Percentiles rank a stretch among this genome's conserved stretches.
Evolutionary conservation across 1,140 invertebrate genomes (phyloP).

Genomic region (Amphibalanus amphitrite): DNA sequence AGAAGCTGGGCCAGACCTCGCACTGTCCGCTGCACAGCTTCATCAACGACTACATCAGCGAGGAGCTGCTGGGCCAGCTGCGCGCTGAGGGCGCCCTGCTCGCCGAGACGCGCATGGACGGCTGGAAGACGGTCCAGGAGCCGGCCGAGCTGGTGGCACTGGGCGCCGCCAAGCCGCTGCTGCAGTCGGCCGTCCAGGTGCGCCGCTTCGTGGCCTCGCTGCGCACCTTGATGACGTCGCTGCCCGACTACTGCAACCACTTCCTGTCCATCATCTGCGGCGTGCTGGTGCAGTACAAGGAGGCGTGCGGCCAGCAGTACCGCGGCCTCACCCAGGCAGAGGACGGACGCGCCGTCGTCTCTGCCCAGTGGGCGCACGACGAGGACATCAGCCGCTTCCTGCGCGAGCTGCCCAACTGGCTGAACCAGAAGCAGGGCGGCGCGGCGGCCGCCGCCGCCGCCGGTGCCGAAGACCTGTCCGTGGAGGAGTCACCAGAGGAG

Average conservation of each 20-base stretch:
- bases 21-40: constrained; percentile 51
- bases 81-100: constrained; percentile 16
- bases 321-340: constrained; percentile 59
- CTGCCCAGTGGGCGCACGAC: constrained; percentile 80
- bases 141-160: constrained; percentile 44
- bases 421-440: constrained; percentile 41
- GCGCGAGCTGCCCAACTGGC: constrained; percentile 67
- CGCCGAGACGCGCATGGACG: constrained; percentile 16
- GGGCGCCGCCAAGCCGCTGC: constrained; percentile 42
- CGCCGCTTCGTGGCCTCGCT: constrained; percentile 49
- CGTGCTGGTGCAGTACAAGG: constrained; percentile 49
- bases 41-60: constrained; percentile 53
- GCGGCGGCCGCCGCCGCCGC: constrained; percentile 9
- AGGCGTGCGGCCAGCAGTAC: constrained; percentile 56
- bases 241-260: constrained; percentile 50
- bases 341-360: constrained; percentile 39
- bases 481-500: constrained; percentile 38
- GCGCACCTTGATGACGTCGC: constrained; percentile 43
- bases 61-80: constrained; percentile 33
- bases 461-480: constrained; percentile 23
- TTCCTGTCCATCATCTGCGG: constrained; percentile 49
- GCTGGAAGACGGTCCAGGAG: constrained; percentile 22
- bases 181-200: constrained; percentile 44
- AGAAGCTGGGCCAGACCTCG: constrained; percentile 37
- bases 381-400: constrained; percentile 82